Percentiles rank a stretch among this genome's conserved stretches.
Conservation (phyloP, 2,888 invertebrate species). For the Ctena decussata region DNA sequence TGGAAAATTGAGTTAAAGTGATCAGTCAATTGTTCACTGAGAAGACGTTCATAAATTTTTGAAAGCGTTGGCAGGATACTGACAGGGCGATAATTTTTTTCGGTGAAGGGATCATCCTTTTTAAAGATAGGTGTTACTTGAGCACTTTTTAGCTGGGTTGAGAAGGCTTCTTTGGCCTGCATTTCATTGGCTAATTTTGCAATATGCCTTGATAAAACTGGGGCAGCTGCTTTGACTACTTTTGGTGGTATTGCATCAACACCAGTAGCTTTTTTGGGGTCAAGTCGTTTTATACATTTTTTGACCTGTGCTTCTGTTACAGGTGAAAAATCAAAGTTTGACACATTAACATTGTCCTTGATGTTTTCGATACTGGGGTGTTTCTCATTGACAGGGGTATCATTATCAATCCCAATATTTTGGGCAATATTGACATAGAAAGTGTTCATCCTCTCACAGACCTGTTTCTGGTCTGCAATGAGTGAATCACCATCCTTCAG, state of each 20-base stretch:
- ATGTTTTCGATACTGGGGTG: slow-evolving; percentile 21
- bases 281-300: neutral
- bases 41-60: slow-evolving; percentile 17
- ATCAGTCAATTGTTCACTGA: slow-evolving; percentile 14
- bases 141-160: neutral
- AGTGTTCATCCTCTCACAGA: slow-evolving; percentile 18
- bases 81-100: slow-evolving; percentile 33
- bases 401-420: slow-evolving; percentile 15
- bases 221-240: no score
- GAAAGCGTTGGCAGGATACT: slow-evolving; percentile 18
- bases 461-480: neutral
- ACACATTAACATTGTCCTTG: neutral
- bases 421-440: slow-evolving; percentile 33
- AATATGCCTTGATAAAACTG: no score
- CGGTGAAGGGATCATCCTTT: slow-evolving; percentile 31
- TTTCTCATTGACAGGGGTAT: neutral
- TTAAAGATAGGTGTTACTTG: slow-evolving; percentile 33
- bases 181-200: neutral
- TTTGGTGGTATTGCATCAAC: no score
- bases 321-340: neutral
- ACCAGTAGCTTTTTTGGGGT: slow-evolving; percentile 33
- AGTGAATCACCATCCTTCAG: slow-evolving; percentile 7
- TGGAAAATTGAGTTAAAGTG: slow-evolving; percentile 22
- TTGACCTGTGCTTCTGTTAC: neutral
- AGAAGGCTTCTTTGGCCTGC: neutral